phyloP scores from a whole-genome alignment of 2,797 vertebrate genomes.

The Lerista edwardsae region DNA sequence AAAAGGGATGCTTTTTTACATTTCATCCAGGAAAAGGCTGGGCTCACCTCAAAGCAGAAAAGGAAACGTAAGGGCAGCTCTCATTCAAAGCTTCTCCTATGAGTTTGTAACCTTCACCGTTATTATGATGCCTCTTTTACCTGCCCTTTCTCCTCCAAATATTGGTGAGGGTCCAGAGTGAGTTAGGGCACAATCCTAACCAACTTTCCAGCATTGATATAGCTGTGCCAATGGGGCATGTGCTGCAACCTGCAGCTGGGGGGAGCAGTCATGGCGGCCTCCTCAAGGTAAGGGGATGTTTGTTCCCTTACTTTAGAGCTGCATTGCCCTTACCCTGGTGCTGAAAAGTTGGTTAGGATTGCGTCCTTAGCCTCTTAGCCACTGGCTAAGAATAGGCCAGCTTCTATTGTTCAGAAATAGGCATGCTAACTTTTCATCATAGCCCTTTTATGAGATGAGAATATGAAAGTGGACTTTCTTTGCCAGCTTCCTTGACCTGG shows the following conservation, averaged over 20 bases:
- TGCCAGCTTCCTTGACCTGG: neutral
- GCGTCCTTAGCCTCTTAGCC: too few species aligned
- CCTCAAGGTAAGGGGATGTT: too few species aligned
- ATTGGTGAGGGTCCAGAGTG: neutral
- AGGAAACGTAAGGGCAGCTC: neutral
- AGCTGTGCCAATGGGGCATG: too few species aligned
- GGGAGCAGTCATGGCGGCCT: too few species aligned
- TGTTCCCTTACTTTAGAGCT: too few species aligned
- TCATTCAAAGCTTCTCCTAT: neutral
- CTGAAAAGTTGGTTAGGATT: too few species aligned
- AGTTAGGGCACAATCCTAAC: too few species aligned
- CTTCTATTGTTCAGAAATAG: constrained; percentile 11
- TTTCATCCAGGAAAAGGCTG: neutral
- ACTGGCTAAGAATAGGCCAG: neutral
- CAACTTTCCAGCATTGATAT: too few species aligned
- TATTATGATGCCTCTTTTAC: neutral
- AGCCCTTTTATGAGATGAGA: constrained; percentile 10
- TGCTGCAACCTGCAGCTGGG: too few species aligned
- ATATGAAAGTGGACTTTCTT: neutral
- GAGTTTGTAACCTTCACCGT: neutral
- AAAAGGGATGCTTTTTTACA: neutral
- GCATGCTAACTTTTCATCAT: neutral
- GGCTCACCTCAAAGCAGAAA: neutral
- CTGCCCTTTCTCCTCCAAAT: neutral
- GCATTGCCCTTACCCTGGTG: too few species aligned